Conservation (phyloP, 2,113 vertebrate species). For the Perca schrenkii region DNA sequence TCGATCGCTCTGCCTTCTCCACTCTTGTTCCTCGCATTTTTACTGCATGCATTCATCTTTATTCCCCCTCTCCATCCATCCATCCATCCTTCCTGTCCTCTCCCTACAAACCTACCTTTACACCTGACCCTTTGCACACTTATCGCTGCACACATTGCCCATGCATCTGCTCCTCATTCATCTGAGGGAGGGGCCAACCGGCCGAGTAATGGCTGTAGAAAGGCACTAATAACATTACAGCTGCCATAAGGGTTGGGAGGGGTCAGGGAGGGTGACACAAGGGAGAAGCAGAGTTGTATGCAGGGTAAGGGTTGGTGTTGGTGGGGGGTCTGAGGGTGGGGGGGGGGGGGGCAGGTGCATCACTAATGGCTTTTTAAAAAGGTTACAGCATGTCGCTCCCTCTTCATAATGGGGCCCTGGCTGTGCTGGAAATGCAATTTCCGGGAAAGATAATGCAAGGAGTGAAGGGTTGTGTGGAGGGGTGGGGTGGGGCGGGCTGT, state of each 20-base stretch:
- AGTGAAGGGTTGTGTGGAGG: constrained; percentile 71
- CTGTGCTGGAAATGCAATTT: constrained; percentile 88
- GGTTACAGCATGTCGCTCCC: constrained; percentile 87
- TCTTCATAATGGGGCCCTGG: constrained; percentile 87
- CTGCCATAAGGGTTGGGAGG: constrained; percentile 68
- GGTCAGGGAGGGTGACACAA: constrained; percentile 65
- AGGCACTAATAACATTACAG: constrained; percentile 82
- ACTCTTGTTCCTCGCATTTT: constrained; percentile 32
- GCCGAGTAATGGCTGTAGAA: constrained; percentile 75
- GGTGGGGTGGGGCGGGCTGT: not conserved
- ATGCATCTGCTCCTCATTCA: constrained; percentile 57
- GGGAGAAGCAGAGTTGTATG: constrained; percentile 32
- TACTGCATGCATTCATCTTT: constrained; percentile 19
- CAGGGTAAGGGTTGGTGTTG: constrained; percentile 52
- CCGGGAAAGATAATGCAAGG: constrained; percentile 86
- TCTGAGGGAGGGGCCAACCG: constrained; percentile 31
- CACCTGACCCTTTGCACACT: constrained; percentile 61
- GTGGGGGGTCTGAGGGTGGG: constrained; percentile 40
- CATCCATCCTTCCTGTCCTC: constrained; percentile 14
- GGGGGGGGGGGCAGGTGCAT: constrained; percentile 80
- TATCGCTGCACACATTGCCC: constrained; percentile 51
- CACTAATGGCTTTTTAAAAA: constrained; percentile 89
- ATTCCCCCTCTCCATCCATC: constrained; percentile 7
- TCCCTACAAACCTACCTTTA: constrained; percentile 37
- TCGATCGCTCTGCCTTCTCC: constrained; percentile 57